Conservation (phyloP, 2,113 vertebrate species). For the Pycnonotus jocosus region DNA sequence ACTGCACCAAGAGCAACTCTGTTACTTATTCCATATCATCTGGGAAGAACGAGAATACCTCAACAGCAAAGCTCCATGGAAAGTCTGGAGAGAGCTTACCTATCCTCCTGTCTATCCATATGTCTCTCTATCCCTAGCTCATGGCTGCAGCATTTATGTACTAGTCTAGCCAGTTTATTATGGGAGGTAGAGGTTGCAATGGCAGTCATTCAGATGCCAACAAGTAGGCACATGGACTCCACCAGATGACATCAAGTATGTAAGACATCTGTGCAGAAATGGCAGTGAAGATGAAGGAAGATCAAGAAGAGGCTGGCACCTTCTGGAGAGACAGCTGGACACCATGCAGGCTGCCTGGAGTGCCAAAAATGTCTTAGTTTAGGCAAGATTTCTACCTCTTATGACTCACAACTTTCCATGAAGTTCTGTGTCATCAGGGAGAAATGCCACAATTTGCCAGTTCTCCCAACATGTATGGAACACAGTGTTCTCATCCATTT, state of each 20-base stretch:
- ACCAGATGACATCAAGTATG: background rate
- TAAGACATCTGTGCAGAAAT: background rate
- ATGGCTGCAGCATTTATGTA: background rate
- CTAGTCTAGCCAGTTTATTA: background rate
- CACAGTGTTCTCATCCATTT: slow-evolving; percentile 1
- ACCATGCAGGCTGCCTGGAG: background rate
- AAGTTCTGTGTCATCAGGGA: slow-evolving; percentile 2
- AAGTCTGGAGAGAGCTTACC: background rate
- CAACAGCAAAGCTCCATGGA: background rate
- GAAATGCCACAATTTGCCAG: background rate
- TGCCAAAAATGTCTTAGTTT: slow-evolving; percentile 18
- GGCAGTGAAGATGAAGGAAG: background rate
- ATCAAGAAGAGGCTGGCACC: slow-evolving; percentile 4
- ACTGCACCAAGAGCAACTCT: background rate
- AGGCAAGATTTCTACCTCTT: slow-evolving; percentile 8
- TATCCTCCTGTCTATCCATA: background rate
- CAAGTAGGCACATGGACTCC: background rate
- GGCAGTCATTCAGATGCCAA: background rate
- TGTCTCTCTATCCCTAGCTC: background rate
- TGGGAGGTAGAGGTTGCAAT: background rate
- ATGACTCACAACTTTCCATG: slow-evolving; percentile 33
- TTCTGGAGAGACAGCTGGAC: slow-evolving; percentile 36
- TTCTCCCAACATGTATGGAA: slow-evolving; percentile 12
- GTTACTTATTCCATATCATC: background rate
- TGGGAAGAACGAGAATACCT: background rate